Base-by-base conservation (phyloP, 2,113 vertebrate species). In the Sorex araneus region DNA sequence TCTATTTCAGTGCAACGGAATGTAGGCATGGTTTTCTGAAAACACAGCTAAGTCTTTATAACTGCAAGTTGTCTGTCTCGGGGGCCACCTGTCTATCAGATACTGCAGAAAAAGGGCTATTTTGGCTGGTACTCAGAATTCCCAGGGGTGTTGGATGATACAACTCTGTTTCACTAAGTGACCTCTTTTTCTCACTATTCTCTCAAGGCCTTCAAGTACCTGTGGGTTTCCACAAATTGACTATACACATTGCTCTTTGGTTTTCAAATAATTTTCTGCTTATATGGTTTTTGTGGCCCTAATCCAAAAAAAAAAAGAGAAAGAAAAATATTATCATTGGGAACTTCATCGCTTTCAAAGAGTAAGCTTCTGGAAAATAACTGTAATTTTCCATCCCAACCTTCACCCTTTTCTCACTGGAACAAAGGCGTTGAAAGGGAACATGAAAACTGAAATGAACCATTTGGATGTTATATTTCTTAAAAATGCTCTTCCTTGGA, bases 261-360 rank as follows among this genome's bases (percentile, higher is more conserved):
- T 84, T 80, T 64, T 81, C 91, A 94, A 92, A 67, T 84, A 92
- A 91, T 77, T 30, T 89, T 71, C 9, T 84, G 45, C 63, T 86
- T 84, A 27, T 32, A 82, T 83, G 23, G 8, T 77, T 89, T 86
- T n/a, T 3, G 40, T 89, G 47, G 18, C 11, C n/a, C 67, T 77
- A 78, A 91, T 19, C 82, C 18, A 54, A 34, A 36, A 88, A 82
- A 74, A 74, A 64, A 34, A 45, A 88, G 57, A 34, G 63, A 82
- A 64, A 34, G 63, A 82, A 92, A 82, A 92, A 54, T 80, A 79
- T 34, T 84, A 89, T 94, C 32, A 92, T 86, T 66, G 70, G 43
- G 47, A 86, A 89, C 67, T 69, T 77, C 40, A 94, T 91, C 87
- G 89, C 87, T 93, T 94, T 92, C 81, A 63, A 84, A 80, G 69